These are phyloP conservation scores for Chrysolina americana DNA, from an alignment of 2,888 invertebrate species.

Conservation along the genomic window DNA sequence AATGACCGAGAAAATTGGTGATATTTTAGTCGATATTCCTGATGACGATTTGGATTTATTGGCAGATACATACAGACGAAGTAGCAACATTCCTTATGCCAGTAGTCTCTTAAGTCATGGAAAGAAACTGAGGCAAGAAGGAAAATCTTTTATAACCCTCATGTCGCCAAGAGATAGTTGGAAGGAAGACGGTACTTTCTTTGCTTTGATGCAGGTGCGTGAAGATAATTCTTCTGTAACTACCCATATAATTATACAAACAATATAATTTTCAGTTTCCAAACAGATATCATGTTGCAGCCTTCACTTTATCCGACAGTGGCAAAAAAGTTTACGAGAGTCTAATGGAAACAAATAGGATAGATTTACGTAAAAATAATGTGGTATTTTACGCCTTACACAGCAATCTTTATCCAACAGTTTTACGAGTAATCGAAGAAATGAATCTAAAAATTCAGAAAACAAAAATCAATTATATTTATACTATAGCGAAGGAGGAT, in stretches of 20 bases:
- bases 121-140: constrained; percentile 30
- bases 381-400: constrained; percentile 36
- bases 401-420: constrained; percentile 29
- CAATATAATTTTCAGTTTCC: constrained; percentile 35
- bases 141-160: constrained; percentile 32
- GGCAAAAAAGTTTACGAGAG: constrained; percentile 37
- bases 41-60: constrained; percentile 34
- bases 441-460: constrained; percentile 17
- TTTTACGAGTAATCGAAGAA: constrained; percentile 31
- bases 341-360: constrained; percentile 34
- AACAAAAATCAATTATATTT: constrained; percentile 32
- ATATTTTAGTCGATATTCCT: constrained; percentile 37
- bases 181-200: constrained; percentile 38
- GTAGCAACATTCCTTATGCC: constrained; percentile 34
- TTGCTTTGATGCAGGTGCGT: constrained; percentile 36
- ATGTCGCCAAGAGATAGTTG: constrained; percentile 37
- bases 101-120: constrained; percentile 34
- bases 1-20: neutral
- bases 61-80: constrained; percentile 34
- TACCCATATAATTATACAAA: neutral
- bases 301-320: constrained; percentile 33
- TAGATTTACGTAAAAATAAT: constrained; percentile 28
- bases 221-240: constrained; percentile 5
- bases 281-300: constrained; percentile 33
- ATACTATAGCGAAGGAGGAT: constrained; percentile 24